Conservation (phyloP, 2,113 vertebrate species). For the Chaetops frenatus region DNA sequence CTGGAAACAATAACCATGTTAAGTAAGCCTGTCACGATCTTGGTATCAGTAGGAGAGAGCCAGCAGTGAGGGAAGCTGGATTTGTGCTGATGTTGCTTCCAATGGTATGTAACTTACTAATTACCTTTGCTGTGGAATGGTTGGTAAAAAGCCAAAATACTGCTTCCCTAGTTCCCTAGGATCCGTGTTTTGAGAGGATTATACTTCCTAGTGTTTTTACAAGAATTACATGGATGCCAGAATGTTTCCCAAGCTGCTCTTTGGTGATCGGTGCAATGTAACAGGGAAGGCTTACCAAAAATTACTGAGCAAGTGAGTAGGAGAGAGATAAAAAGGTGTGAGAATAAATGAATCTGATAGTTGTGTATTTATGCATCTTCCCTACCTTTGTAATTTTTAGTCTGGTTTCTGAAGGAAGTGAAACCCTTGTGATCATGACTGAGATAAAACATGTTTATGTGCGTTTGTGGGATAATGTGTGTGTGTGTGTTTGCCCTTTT, state of each 20-base stretch:
- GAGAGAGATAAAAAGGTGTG: background rate
- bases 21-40: background rate
- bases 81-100: background rate
- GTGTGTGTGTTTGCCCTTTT: background rate
- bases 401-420: constrained; percentile 35
- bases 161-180: background rate
- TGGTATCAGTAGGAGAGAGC: background rate
- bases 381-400: background rate
- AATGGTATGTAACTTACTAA: background rate
- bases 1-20: background rate
- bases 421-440: background rate
- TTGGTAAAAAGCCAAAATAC: constrained; percentile 13
- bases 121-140: constrained; percentile 15
- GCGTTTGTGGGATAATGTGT: background rate
- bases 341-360: background rate
- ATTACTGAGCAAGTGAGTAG: background rate
- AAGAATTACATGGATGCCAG: background rate
- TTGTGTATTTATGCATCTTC: background rate
- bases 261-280: background rate
- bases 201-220: background rate
- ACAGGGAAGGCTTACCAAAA: background rate
- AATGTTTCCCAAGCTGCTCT: background rate
- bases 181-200: constrained; percentile 10
- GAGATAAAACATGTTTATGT: background rate
- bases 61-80: background rate